Evolutionary conservation across 2,113 vertebrate species (phyloP), one percentile per base, ranked within the genome.

Genomic region (Orthonyx spaldingii): DNA sequence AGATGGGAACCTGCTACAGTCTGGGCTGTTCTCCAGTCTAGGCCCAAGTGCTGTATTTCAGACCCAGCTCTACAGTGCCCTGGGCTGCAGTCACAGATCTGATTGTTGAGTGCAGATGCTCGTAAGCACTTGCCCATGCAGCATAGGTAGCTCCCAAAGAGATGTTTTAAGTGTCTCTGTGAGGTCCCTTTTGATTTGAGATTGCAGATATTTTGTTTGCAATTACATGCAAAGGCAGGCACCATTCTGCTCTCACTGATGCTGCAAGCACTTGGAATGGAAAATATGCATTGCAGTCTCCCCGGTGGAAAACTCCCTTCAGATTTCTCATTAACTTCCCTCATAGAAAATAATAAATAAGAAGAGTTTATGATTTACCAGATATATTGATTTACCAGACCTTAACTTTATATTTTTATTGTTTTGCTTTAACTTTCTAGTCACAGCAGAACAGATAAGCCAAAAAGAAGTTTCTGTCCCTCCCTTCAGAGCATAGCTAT

Each of bases 51-150:
- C 33, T 75, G 0, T 15, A 39, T 42, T 33, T 50, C 56, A 84
- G 49, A 80, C 32, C 22, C 12, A 56, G 16, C 37, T 89, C 68
- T 30, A 2, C 4, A 11, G 33, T 10, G 37, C 17, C 33, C 60
- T 10, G 20, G 32, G 30, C 47, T 72, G 55, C 37, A 61, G 81
- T 7, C 33, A 78, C 44, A 65, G 13, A 13, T 56, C 33, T 23
- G 14, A 30, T 39, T 23, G 14, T 4, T 50, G 21, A 66, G 37
- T 16, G n/a, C 8, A 49, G 41, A 41, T 74, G 49, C 66, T 63
- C 6, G 0, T 56, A 77, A 74, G 20, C 1, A 0, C 10, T 72
- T 66, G 33, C 3, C 4, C 1, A 0, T n/a, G 49, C 16, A 74
- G 42, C 19, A 17, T 7, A 59, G 75, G 35, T 33, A 70, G 42